These are phyloP conservation scores for Cisticola juncidis DNA, from an alignment of 2,113 vertebrate genomes.

Conservation along the genomic window DNA sequence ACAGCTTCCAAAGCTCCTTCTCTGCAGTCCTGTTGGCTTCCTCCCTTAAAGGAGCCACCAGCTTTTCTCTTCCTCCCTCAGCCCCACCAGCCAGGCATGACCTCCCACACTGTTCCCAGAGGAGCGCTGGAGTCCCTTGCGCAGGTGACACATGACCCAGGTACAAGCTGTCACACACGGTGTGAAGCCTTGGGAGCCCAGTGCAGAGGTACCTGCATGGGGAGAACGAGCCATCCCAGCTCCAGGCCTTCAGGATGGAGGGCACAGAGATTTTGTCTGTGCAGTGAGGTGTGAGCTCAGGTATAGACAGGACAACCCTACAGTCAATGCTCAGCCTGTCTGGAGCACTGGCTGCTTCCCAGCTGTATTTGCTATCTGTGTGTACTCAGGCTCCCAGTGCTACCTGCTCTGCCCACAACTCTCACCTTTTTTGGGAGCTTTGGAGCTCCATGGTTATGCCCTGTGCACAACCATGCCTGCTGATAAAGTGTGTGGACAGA, in stretches of 20 bases:
- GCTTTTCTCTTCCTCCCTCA: not conserved
- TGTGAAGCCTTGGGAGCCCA: not conserved
- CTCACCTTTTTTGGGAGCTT: not conserved
- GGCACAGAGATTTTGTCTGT: not conserved
- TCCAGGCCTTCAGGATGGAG: not conserved
- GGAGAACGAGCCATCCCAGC: not conserved
- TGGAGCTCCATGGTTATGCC: not conserved
- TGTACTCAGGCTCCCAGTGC: not conserved
- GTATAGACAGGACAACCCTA: not conserved
- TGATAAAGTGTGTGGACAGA: not conserved
- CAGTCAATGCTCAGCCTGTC: not conserved
- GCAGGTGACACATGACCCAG: not conserved
- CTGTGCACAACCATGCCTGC: not conserved
- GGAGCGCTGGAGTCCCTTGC: not conserved
- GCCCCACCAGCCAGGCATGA: not conserved
- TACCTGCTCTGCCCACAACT: not conserved
- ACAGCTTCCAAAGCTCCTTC: constrained; percentile 54
- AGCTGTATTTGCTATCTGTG: not conserved
- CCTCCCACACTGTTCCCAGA: not conserved
- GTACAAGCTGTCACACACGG: not conserved
- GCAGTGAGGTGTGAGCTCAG: not conserved
- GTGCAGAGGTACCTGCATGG: rapidly evolving
- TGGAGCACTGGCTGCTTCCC: not conserved
- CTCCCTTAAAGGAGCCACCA: constrained; percentile 37
- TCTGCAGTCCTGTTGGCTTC: not conserved